Conservation (phyloP, 2,888 invertebrate genomes). For the Micoletzkya japonica region DNA sequence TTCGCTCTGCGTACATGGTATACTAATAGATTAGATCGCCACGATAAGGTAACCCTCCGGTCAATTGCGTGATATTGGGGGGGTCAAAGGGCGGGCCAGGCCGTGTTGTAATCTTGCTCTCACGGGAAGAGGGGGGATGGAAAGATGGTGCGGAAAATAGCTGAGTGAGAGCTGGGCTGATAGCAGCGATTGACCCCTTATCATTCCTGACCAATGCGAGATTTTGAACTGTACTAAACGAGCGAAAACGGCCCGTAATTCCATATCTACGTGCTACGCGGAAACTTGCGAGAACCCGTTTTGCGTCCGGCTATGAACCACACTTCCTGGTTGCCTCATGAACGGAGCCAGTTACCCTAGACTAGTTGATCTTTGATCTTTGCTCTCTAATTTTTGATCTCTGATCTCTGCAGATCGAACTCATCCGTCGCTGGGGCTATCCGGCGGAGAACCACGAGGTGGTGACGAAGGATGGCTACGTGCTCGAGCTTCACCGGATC, state of each 20-base stretch:
- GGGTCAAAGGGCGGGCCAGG: no score
- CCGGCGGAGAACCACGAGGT: constrained; percentile 8
- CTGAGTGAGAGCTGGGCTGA: no score
- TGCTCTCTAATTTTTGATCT: constrained; percentile 3
- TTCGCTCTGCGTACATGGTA: no score
- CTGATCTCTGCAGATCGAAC: background rate
- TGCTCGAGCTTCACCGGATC: constrained; percentile 5
- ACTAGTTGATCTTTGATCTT: background rate
- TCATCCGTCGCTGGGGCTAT: constrained; percentile 21
- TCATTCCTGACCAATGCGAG: background rate
- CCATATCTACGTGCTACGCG: background rate
- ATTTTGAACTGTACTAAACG: no score
- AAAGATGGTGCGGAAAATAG: no score
- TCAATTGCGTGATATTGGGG: no score
- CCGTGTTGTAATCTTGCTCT: no score
- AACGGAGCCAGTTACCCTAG: background rate
- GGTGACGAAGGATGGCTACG: constrained; percentile 1
- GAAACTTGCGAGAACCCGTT: background rate
- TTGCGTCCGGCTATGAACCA: background rate
- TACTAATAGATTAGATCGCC: no score
- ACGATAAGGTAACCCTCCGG: no score
- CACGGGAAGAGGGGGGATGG: no score
- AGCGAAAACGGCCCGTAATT: background rate
- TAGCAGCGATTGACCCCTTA: no score
- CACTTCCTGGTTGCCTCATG: background rate